phyloP scores from a whole-genome alignment of 1,140 invertebrate species.

The Leptonema lineaticorne region DNA sequence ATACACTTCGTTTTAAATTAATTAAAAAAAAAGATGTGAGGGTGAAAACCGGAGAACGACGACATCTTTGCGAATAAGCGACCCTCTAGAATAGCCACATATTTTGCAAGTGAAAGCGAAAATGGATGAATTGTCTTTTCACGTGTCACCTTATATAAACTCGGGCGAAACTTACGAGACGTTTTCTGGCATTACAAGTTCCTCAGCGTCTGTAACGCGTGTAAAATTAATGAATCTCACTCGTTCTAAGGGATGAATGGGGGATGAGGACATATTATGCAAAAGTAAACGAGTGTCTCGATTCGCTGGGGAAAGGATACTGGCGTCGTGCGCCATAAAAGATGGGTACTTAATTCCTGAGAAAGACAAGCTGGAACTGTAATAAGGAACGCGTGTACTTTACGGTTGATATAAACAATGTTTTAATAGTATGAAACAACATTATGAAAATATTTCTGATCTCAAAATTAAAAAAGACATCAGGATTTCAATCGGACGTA shows the following conservation, averaged over 20 bases:
- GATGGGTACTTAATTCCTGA: conserved; percentile 9
- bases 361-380: conserved; percentile 20
- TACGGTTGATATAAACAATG: conserved; percentile 11
- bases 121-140: conserved; percentile 39
- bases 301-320: conserved; percentile 18
- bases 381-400: not conserved
- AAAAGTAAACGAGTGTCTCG: conserved; percentile 40
- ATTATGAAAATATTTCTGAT: too few species aligned
- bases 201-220: conserved; percentile 35
- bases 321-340: conserved; percentile 26
- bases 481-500: too few species aligned
- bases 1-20: too few species aligned
- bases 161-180: conserved; percentile 37
- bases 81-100: too few species aligned
- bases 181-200: conserved; percentile 42
- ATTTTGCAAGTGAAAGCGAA: too few species aligned
- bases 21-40: too few species aligned
- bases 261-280: too few species aligned
- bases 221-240: conserved; percentile 42
- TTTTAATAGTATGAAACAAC: conserved; percentile 5
- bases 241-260: conserved; percentile 10
- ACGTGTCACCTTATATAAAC: conserved; percentile 42
- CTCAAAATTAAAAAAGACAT: too few species aligned
- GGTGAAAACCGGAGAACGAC: too few species aligned
- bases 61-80: too few species aligned